Conservation (phyloP, 2,113 vertebrate genomes). For the Tylochromis polylepis region DNA sequence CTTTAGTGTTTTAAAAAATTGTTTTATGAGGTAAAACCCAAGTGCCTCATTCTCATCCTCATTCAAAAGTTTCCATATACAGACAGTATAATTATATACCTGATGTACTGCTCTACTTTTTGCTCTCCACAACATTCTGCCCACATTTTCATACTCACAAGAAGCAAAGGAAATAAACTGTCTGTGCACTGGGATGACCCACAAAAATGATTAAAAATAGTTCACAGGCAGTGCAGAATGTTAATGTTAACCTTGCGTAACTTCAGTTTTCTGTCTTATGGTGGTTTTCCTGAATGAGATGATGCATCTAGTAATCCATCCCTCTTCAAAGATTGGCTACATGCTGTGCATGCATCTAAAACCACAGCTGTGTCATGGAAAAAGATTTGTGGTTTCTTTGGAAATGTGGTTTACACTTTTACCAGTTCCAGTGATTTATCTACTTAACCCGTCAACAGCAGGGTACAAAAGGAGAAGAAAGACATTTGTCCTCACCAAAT, state of each 20-base stretch:
- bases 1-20: neutral
- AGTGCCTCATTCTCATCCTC: slow-evolving; percentile 19
- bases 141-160: neutral
- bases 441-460: neutral
- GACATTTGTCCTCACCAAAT: neutral
- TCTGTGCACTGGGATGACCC: neutral
- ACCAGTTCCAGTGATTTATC: neutral
- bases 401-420: slow-evolving; percentile 5
- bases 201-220: neutral
- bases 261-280: neutral
- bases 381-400: neutral
- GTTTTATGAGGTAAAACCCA: slow-evolving; percentile 21
- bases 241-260: neutral
- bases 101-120: slow-evolving; percentile 27
- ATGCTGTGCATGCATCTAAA: neutral
- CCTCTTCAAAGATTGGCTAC: neutral
- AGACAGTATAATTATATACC: slow-evolving; percentile 16
- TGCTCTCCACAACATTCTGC: slow-evolving; percentile 6
- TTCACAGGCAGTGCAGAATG: neutral
- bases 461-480: neutral
- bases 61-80: slow-evolving; percentile 20
- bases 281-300: neutral
- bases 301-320: neutral
- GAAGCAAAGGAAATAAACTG: neutral
- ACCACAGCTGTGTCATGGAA: slow-evolving; percentile 19